These are phyloP conservation scores for Furnarius figulus DNA, from an alignment of 2,113 vertebrate species.

Conservation along the genomic window DNA sequence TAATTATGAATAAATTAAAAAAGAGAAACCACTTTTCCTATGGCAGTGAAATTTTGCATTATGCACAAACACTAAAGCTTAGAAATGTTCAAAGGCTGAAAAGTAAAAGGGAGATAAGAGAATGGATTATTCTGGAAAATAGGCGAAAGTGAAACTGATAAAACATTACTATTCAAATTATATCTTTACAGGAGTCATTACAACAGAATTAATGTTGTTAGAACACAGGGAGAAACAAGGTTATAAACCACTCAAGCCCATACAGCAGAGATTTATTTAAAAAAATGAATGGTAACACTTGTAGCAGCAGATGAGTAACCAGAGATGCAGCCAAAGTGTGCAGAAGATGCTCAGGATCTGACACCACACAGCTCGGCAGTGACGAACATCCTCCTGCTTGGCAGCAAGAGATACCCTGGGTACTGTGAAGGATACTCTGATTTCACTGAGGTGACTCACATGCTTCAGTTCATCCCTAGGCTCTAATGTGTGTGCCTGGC, in stretches of 20 bases:
- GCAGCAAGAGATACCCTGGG: background rate
- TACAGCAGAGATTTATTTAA: background rate
- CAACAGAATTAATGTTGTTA: slow-evolving; percentile 15
- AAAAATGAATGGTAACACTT: background rate
- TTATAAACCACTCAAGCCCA: background rate
- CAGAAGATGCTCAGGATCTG: background rate
- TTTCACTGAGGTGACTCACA: background rate
- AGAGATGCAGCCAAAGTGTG: background rate
- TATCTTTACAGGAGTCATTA: slow-evolving; percentile 65
- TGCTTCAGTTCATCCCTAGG: too few species aligned
- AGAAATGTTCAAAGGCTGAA: slow-evolving; percentile 8
- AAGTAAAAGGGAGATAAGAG: slow-evolving; percentile 18
- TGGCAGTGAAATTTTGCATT: background rate
- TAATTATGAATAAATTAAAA: slow-evolving; percentile 68
- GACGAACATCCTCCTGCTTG: background rate
- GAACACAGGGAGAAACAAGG: background rate
- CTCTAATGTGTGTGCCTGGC: background rate
- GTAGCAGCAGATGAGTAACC: background rate
- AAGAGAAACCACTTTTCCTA: background rate
- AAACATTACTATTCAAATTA: slow-evolving; percentile 32
- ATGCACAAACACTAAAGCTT: slow-evolving; percentile 9
- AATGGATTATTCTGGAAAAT: slow-evolving; percentile 58
- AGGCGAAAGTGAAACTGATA: slow-evolving; percentile 9
- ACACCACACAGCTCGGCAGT: background rate
- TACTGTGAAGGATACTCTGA: background rate